Percentiles rank a stretch among this genome's conserved stretches.
Evolutionary conservation across 2,888 invertebrate species (phyloP).

Genomic region (Pristionchus mayeri): DNA sequence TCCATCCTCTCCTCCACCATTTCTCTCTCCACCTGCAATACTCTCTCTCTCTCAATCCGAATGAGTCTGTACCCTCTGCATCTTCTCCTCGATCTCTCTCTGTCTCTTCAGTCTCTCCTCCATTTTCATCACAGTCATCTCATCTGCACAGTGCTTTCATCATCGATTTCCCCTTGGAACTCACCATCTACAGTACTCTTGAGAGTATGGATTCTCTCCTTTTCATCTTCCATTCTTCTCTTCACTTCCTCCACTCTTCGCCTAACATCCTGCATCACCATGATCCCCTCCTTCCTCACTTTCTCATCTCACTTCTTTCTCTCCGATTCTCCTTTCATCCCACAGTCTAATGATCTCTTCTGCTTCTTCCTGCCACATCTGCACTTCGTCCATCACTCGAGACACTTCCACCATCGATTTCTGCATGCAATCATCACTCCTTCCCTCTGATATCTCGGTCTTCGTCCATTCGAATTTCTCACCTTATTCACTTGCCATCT

Average conservation of each 20-base stretch:
- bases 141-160: background rate
- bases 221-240: slow-evolving; percentile 54
- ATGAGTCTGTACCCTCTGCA: background rate
- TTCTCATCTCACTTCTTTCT: slow-evolving; percentile 1
- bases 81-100: slow-evolving; percentile 25
- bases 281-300: background rate
- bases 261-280: background rate
- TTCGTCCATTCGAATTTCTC: background rate
- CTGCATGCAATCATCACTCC: no score
- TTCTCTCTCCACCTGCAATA: slow-evolving; percentile 16
- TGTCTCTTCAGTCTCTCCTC: slow-evolving; percentile 11
- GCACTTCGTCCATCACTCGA: slow-evolving; percentile 58
- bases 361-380: slow-evolving; percentile 63
- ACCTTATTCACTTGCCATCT: slow-evolving; percentile 53
- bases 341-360: slow-evolving; percentile 57
- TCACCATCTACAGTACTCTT: slow-evolving; percentile 53
- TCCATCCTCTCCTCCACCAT: slow-evolving; percentile 15
- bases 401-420: background rate
- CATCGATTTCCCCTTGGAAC: slow-evolving; percentile 51
- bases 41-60: background rate
- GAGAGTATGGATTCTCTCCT: slow-evolving; percentile 52
- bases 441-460: background rate
- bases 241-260: slow-evolving; percentile 51
- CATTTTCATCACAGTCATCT: background rate
- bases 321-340: background rate